A percentile compares a stretch with the other conserved stretches of the same genome.
Conservation (phyloP, 1,140 invertebrate genomes). For the Rhizoglyphus robini region DNA sequence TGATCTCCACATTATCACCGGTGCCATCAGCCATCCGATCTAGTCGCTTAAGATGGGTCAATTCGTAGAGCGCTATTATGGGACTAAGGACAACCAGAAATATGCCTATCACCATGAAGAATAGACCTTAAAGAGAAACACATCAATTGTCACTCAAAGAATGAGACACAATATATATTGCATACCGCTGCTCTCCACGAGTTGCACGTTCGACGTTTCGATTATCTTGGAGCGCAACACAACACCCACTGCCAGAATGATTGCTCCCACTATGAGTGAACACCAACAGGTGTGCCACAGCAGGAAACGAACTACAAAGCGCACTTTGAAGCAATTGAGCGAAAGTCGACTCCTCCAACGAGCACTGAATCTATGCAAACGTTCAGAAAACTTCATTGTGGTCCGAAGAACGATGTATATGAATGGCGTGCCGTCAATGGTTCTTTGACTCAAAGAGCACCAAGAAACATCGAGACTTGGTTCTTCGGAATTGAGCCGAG, state of each 20-base stretch:
- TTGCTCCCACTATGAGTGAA: neutral
- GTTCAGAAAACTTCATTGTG: neutral
- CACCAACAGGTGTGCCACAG: constrained; percentile 10
- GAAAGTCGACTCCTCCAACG: neutral
- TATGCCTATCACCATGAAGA: neutral
- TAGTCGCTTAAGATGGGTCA: neutral
- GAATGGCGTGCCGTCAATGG: too few species aligned
- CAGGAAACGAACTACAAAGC: neutral
- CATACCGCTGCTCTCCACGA: neutral
- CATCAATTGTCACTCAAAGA: neutral
- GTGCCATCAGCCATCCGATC: neutral
- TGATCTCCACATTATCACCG: neutral
- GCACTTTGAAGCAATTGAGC: neutral
- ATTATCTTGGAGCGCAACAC: neutral
- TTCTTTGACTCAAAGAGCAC: too few species aligned
- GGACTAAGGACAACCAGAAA: constrained; percentile 1
- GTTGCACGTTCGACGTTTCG: neutral
- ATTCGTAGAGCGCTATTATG: constrained; percentile 1
- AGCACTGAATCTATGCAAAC: neutral
- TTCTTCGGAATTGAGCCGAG: too few species aligned
- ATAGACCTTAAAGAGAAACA: neutral
- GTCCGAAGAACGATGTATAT: too few species aligned
- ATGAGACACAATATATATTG: neutral
- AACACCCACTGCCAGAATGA: neutral
- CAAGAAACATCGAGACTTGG: too few species aligned